Base-by-base conservation (phyloP, 2,888 invertebrate species). In the Trichogramma dendrolimi region DNA sequence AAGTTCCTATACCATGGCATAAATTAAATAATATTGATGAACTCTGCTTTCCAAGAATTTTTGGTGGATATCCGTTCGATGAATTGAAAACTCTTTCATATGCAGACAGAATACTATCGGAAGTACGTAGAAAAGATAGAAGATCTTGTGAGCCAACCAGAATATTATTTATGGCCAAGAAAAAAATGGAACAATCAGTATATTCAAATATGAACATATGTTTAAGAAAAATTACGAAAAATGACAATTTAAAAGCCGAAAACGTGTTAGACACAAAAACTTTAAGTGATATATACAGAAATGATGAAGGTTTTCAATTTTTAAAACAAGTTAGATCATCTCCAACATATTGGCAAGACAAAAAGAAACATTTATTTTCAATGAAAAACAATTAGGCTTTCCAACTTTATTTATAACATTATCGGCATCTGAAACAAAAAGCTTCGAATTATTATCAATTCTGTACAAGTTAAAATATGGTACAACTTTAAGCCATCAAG, bases 21-120 rank as follows among this genome's bases (percentile, higher is more conserved):
- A 53, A 60, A 39, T 62, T 69, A 49, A 57, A 62, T 6, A 54
- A 69, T 60, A 59, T 68, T 8, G 72, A 74, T 48, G 65, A 70
- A 62, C 48, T 69, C 50, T 66, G 68, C 51, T 72, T 69, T 50
- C 71, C 70, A 11, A 67, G 61, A 55, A 69, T 70, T 53, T 71
- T 68, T 58, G 60, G 60, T 11, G 67, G 67, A 8, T 6, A 58
- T 43, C 5, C 50, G 43, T 41, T 42, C 47, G 47, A 61, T 55
- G 46, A 43, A 47, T 40, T n/a, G 46, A 65, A 58, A 47, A 51
- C 11, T 44, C 10, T 57, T 48, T 40, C 47, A 6, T 66, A 55
- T 44, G n/a, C 47, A 7, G 38, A 47, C 44, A 39, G 61, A 14
- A 43, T 52, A 11, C 62, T 62, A 62, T 64, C 60, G 6, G 64